A percentile compares a stretch with the other conserved stretches of the same genome.
phyloP scores from a whole-genome alignment of 2,888 invertebrate genomes.

The Hirtodrosophila alboralis region DNA sequence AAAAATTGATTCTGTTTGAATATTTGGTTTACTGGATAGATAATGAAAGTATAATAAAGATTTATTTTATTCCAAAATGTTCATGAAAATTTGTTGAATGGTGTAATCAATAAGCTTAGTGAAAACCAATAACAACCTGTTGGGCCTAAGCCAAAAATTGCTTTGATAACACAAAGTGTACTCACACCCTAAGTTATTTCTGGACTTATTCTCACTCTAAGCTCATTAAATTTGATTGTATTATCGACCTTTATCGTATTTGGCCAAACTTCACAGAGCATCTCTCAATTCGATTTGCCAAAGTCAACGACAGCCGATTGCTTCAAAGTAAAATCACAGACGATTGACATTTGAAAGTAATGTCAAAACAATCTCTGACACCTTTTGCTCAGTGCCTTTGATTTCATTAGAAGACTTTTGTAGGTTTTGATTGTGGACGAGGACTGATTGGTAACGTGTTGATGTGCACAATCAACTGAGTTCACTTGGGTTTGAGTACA shows the following conservation, averaged over 20 bases:
- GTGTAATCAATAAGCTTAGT: slow-evolving; percentile 55
- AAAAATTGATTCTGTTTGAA: not conserved
- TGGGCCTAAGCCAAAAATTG: slow-evolving; percentile 44
- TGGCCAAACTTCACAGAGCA: slow-evolving; percentile 52
- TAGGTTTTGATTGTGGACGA: slow-evolving; percentile 20
- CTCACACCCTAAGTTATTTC: slow-evolving; percentile 31
- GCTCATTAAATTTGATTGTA: slow-evolving; percentile 75
- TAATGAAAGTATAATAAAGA: too few species aligned
- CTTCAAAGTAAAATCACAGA: slow-evolving; percentile 50
- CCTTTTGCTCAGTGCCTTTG: slow-evolving; percentile 54
- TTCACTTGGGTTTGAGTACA: slow-evolving; percentile 44
- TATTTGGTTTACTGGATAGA: too few species aligned
- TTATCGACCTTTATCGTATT: slow-evolving; percentile 75
- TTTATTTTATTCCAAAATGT: too few species aligned
- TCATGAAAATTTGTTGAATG: slow-evolving; percentile 8
- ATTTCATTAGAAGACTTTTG: slow-evolving; percentile 45
- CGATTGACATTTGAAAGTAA: slow-evolving; percentile 75
- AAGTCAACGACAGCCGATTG: slow-evolving; percentile 41
- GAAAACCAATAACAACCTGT: slow-evolving; percentile 54
- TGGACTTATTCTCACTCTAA: slow-evolving; percentile 38
- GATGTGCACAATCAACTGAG: slow-evolving; percentile 65
- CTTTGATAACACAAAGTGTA: slow-evolving; percentile 53
- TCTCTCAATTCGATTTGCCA: slow-evolving; percentile 60
- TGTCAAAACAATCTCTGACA: slow-evolving; percentile 72
- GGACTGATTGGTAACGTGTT: slow-evolving; percentile 72